phyloP scores from a whole-genome alignment of 1,140 invertebrate species.

The Brachionus rotundiformis region DNA sequence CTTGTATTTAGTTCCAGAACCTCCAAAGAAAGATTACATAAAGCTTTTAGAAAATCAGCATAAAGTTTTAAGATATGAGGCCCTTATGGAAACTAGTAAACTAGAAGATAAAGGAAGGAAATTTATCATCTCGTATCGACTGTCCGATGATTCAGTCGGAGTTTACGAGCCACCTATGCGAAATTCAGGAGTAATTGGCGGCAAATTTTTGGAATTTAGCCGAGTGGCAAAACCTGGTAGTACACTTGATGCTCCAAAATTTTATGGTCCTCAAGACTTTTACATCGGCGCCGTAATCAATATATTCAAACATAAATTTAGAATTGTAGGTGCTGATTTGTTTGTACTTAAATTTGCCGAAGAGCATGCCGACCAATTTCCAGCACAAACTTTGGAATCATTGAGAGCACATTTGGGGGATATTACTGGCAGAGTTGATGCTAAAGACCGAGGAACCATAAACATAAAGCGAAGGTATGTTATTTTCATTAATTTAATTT shows the following conservation, averaged over 20 bases:
- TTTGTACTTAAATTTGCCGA: slow-evolving; percentile 64
- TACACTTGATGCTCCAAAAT: slow-evolving; percentile 59
- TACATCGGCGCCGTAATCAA: slow-evolving; percentile 63
- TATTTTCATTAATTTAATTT: neutral
- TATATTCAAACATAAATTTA: slow-evolving; percentile 62
- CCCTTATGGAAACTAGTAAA: slow-evolving; percentile 56
- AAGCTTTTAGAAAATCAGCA: slow-evolving; percentile 79
- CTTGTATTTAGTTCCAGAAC: slow-evolving; percentile 70
- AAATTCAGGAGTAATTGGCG: slow-evolving; percentile 63
- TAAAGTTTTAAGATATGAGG: slow-evolving; percentile 66
- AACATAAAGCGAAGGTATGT: slow-evolving; percentile 27
- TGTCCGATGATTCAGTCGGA: slow-evolving; percentile 64
- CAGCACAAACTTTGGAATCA: slow-evolving; percentile 54
- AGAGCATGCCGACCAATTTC: slow-evolving; percentile 60
- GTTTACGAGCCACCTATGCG: slow-evolving; percentile 63
- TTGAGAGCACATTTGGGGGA: slow-evolving; percentile 48
- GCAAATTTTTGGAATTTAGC: slow-evolving; percentile 64
- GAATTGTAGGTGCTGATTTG: slow-evolving; percentile 63
- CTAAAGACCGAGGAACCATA: neutral
- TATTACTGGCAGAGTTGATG: slow-evolving; percentile 43
- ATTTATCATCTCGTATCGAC: slow-evolving; percentile 63
- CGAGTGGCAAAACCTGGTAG: slow-evolving; percentile 61
- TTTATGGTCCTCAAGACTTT: slow-evolving; percentile 64
- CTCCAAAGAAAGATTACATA: slow-evolving; percentile 74
- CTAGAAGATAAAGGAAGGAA: slow-evolving; percentile 60